Evolutionary conservation across 2,113 vertebrate genomes (phyloP), one percentile per base, ranked within the genome.

Genomic region (Corydoras sp.): DNA sequence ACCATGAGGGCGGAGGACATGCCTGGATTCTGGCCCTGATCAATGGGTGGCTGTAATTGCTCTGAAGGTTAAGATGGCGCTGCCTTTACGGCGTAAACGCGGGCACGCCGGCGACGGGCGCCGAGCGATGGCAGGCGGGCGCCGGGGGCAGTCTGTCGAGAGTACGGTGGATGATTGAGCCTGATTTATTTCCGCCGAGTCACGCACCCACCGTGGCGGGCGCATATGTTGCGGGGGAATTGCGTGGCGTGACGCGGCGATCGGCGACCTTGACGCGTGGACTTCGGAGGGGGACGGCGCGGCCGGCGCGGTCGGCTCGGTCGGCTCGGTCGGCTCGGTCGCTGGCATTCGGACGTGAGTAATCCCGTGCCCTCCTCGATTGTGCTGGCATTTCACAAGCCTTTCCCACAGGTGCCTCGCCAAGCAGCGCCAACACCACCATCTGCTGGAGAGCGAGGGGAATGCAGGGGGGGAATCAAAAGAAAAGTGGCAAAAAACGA

Each of bases 61-160:
- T 64, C 58, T 35, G 31, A 65, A 54, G 60, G 72, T 72, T 74
- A 74, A 74, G 59, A 67, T 30, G 58, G 58, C 53, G 48, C 91
- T 89, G 71, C 78, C 4, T 76, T 77, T 77, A 90, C 87, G 87
- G 86, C 87, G 88, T 89, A 91, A 91, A 92, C 51, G 59, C n/a
- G 43, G 60, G 58, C 50, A 63, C 69, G 76, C 63, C 62, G 31
- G 60, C 29, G 54, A 67, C 64, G 76, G 74, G 51, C 90, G 67
- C 5, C 51, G 13, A 62, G 67, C 73, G 69, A 70, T 50, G 58
- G 75, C 71, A 64, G 73, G 77, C 73, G 71, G 67, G 72, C 65
- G 69, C 71, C 79, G 82, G 73, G 18, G 18, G 18, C 77, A 82
- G 82, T 76, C 82, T 84, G 85, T 82, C 77, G 83, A 85, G 85